Evolutionary conservation across 2,888 invertebrate species (phyloP), one percentile per base, ranked within the genome.

Genomic region (Pandemis corylana): DNA sequence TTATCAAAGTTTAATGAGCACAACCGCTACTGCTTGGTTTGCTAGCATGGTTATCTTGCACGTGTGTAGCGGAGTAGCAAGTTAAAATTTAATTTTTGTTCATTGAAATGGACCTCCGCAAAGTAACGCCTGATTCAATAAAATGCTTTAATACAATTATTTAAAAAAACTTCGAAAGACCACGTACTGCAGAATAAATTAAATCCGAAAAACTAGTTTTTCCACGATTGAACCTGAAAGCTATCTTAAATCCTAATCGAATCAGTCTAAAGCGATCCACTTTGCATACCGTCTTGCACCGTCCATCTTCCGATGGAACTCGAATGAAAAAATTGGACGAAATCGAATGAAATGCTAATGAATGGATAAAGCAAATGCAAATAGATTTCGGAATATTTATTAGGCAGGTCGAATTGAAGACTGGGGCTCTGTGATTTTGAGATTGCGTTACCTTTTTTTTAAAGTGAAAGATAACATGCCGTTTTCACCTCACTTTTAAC

Each of bases 261-360:
- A 72, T 61, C 20, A 70, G 69, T 53, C 65, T 74, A 28, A 42
- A 59, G 36, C 61, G 46, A 69, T 53, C 69, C 65, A 51, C 49
- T 73, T 68, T 59, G 73, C 68, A 63, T 65, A 73, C 41, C 68
- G 46, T 64, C 68, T 68, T 63, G 74, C 65, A 76, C 68, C 75
- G 69, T 77, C 67, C 72, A 72, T 67, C 68, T 62, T 28, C n/a
- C 64, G 42, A 75, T 71, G 20, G 59, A 67, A 77, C 66, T 51
- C 59, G 75, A 78, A 78, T 76, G 71, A 77, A 79, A 81, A 79
- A 56, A 78, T 76, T 53, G 64, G 72, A 71, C 41, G 63, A 76
- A 78, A 77, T 73, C 73, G 76, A 81, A 83, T 82, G 76, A 82
- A 80, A 82, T 84, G 80, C 81, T 82, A 85, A 85, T 82, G 69